phyloP scores from a whole-genome alignment of 1,140 invertebrate species.

The Marisa cornuarietis region DNA sequence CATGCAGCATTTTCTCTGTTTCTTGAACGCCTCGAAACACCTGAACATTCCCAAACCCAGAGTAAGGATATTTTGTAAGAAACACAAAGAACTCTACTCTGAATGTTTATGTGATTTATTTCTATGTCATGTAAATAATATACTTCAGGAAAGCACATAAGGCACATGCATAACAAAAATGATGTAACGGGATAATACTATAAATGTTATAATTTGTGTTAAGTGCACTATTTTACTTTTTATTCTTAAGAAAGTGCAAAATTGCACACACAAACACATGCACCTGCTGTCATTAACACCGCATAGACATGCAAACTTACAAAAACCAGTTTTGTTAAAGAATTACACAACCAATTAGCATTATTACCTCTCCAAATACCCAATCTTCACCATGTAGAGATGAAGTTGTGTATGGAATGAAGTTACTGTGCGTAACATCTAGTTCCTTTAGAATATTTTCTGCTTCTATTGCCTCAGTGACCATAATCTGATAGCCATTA shows the following conservation, averaged over 20 bases:
- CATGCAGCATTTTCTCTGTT: slow-evolving; percentile 61
- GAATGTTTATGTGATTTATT: neutral
- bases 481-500: slow-evolving; percentile 31
- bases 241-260: neutral
- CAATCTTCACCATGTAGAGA: slow-evolving; percentile 50
- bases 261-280: neutral
- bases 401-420: slow-evolving; percentile 34
- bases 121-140: too few species aligned
- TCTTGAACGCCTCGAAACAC: slow-evolving; percentile 58
- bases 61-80: neutral
- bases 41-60: neutral
- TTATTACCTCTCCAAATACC: slow-evolving; percentile 53
- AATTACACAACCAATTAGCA: slow-evolving; percentile 16
- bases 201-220: neutral
- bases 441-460: slow-evolving; percentile 50
- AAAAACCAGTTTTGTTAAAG: neutral
- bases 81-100: neutral
- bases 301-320: neutral
- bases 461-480: slow-evolving; percentile 50
- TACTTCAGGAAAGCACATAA: too few species aligned
- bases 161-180: too few species aligned
- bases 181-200: neutral
- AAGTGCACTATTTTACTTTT: neutral
- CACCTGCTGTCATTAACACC: neutral
- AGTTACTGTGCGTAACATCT: slow-evolving; percentile 50